These are phyloP conservation scores for Sebastes hubbsi DNA, from an alignment of 2,797 vertebrate species.

Conservation along the genomic window DNA sequence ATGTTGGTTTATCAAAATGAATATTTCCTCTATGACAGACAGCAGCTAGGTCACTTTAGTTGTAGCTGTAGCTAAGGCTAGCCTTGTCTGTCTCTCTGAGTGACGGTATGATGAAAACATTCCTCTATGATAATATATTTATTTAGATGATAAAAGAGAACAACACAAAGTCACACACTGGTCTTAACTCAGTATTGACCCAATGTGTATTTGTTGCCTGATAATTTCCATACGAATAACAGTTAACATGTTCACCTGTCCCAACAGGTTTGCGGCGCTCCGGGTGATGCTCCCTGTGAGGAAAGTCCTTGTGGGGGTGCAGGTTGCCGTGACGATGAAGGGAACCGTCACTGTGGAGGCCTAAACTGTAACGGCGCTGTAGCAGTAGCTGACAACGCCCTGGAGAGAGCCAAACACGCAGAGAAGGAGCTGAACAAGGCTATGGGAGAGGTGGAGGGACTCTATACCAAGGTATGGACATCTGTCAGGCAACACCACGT, in stretches of 20 bases:
- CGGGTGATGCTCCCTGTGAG: slow-evolving; percentile 86
- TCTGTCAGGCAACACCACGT: background rate
- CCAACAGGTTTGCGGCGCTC: slow-evolving; percentile 90
- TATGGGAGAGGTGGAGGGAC: slow-evolving; percentile 85
- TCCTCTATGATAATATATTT: background rate
- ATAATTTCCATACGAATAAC: background rate
- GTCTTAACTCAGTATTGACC: background rate
- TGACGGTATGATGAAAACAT: background rate
- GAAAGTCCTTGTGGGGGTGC: slow-evolving; percentile 94
- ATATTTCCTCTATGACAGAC: background rate
- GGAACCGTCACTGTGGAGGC: slow-evolving; percentile 90
- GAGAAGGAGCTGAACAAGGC: slow-evolving; percentile 91
- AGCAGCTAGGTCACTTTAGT: background rate
- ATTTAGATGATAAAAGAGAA: background rate
- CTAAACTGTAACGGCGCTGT: slow-evolving; percentile 90
- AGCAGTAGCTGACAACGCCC: slow-evolving; percentile 86
- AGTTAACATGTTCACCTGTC: background rate
- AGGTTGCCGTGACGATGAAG: slow-evolving; percentile 92
- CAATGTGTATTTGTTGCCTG: background rate
- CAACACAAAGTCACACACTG: background rate
- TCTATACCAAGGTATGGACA: slow-evolving; percentile 84
- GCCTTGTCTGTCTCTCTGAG: background rate
- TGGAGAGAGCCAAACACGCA: slow-evolving; percentile 89
- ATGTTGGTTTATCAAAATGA: background rate
- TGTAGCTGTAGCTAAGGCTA: background rate